Evolutionary conservation across 2,113 vertebrate genomes (phyloP), one percentile per base, ranked within the genome.

Genomic region (Prinia subflava): DNA sequence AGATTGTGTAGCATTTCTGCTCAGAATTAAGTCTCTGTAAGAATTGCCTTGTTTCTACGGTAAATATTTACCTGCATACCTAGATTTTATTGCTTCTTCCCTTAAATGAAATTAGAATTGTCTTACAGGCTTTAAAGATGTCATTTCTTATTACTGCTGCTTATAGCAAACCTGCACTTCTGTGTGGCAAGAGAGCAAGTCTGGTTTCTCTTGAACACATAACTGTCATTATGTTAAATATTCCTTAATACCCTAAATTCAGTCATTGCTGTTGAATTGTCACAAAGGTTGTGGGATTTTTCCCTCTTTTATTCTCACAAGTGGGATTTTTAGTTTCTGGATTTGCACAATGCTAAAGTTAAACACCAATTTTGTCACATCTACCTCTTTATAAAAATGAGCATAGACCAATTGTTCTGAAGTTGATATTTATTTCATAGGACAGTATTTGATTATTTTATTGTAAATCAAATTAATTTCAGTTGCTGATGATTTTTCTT

Each of bases 241-340:
- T 53, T 88, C 28, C 79, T 71, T 47, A 75, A 52, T 92, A 35
- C 17, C 7, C 17, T 50, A 5, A 16, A 10, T 64, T 68, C 41
- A 57, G 46, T 41, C 23, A 55, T 74, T 89, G 30, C 15, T 2
- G 1, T 62, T 80, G 16, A 20, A 30, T 77, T 69, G 33, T 14
- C 33, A 39, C 10, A 47, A 53, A 24, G 21, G 6, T 19, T 37
- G 27, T 21, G 33, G 4, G 0, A 39, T 0, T 2, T 60, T 53
- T 46, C 33, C 16, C 5, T 71, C 30, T 87, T 83, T 77, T 39
- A 35, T 33, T 37, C 13, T 86, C 19, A 33, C 7, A 25, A 21
- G 13, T 81, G 62, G 56, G 49, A 69, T 47, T 83, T 55, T 28
- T 75, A 35, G 22, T 68, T 89, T 24, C 75, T 71, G 25, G 91